phyloP scores from a whole-genome alignment of 2,797 vertebrate genomes.

The Gobio occitaniae region DNA sequence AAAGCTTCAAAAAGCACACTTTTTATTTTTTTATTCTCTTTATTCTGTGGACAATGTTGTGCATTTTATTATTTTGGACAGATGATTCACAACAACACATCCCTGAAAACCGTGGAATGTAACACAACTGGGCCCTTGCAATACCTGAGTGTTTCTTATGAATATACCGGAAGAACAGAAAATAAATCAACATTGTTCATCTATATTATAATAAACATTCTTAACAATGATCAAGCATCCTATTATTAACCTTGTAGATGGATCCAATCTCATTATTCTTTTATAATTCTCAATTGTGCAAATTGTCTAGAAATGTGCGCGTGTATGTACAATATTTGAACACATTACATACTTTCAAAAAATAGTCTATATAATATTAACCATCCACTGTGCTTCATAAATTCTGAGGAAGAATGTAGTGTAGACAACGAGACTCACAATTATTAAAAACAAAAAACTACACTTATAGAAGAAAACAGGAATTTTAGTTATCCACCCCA shows the following conservation, averaged over 20 bases:
- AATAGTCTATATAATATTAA: not conserved
- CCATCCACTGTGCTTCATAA: not conserved
- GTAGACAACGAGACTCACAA: not conserved
- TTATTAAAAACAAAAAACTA: not conserved
- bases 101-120: slow-evolving; percentile 20
- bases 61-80: slow-evolving; percentile 2
- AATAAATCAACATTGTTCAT: not conserved
- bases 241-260: not conserved
- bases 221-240: not conserved
- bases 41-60: slow-evolving; percentile 12
- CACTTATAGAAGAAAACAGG: not conserved
- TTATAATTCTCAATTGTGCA: not conserved
- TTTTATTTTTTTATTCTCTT: not conserved
- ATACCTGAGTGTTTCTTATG: slow-evolving; percentile 13
- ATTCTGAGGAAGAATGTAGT: not conserved
- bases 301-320: not conserved
- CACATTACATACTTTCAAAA: not conserved
- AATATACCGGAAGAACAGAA: not conserved
- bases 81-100: not conserved
- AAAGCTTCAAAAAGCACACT: not conserved
- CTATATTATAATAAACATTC: not conserved
- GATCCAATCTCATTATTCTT: not conserved
- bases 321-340: not conserved
- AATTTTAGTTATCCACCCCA: not conserved
- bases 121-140: not conserved